Evolutionary conservation across 2,888 invertebrate species (phyloP).

Genomic region (Hemistola chrysoprasaria): DNA sequence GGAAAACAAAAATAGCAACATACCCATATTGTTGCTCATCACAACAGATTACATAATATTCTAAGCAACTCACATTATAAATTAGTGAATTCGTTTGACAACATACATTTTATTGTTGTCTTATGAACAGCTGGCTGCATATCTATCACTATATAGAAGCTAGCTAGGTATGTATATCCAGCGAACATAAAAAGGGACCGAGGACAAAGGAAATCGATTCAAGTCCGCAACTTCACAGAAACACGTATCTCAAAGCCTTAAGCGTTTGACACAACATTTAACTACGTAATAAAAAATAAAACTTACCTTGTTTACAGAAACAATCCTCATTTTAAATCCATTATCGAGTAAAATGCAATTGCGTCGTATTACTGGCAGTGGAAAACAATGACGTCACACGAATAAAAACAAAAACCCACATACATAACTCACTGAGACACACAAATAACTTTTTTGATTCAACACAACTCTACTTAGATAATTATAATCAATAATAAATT

Average conservation of each 20-base stretch:
- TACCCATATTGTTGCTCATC: neutral
- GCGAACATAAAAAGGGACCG: conserved; percentile 45
- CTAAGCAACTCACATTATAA: conserved; percentile 43
- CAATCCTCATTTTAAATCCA: conserved; percentile 77
- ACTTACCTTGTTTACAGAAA: conserved; percentile 66
- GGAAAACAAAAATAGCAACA: conserved; percentile 9
- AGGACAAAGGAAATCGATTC: conserved; percentile 81
- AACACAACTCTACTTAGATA: conserved; percentile 48
- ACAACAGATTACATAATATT: conserved; percentile 46
- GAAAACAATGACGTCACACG: conserved; percentile 83
- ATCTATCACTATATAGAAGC: conserved; percentile 26
- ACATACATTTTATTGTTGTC: conserved; percentile 33
- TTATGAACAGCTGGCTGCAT: conserved; percentile 56
- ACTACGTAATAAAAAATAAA: conserved; percentile 37
- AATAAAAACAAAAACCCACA: conserved; percentile 60
- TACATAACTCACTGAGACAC: conserved; percentile 56
- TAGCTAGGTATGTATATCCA: conserved; percentile 27
- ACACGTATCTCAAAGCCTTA: conserved; percentile 21
- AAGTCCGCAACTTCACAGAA: conserved; percentile 38
- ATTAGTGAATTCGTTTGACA: conserved; percentile 6
- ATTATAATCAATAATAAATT: conserved; percentile 61
- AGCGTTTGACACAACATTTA: conserved; percentile 26
- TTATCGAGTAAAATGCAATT: conserved; percentile 79
- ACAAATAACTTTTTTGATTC: conserved; percentile 41
- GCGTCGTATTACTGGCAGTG: conserved; percentile 83